Evolutionary conservation across 2,888 invertebrate genomes (phyloP).

Genomic region (Leucophenga maculata): DNA sequence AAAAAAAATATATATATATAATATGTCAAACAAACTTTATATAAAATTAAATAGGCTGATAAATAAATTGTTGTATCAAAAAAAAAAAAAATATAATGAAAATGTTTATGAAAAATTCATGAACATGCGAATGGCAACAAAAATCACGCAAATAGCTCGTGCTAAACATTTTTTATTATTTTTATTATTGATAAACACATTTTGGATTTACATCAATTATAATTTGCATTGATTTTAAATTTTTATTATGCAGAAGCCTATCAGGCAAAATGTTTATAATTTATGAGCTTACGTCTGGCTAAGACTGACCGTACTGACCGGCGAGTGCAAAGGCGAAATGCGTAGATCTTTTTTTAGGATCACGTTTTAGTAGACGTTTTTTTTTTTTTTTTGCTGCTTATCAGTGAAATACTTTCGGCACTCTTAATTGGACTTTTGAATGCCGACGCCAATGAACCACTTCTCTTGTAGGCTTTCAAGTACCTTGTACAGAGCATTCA

Average conservation of each 20-base stretch:
- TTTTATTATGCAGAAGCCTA: not conserved
- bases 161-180: not conserved
- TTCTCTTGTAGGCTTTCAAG: not conserved
- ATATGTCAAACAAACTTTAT: too few relatives aligned
- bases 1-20: not conserved
- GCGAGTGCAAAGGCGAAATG: too few relatives aligned
- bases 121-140: too few relatives aligned
- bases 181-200: not conserved
- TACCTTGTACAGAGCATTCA: too few relatives aligned
- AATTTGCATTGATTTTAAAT: not conserved
- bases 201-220: not conserved
- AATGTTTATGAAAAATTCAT: too few relatives aligned
- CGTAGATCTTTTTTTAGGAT: too few relatives aligned
- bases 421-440: not conserved
- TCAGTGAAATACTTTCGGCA: not conserved
- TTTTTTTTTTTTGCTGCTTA: too few relatives aligned
- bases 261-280: not conserved
- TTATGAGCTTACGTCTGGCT: not conserved
- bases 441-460: not conserved
- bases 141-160: not conserved
- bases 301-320: not conserved
- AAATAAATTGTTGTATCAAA: too few relatives aligned
- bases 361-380: too few relatives aligned
- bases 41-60: too few relatives aligned
- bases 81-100: too few relatives aligned